Evolutionary conservation across 2,797 vertebrate genomes (phyloP).

Genomic region (Crypturellus tataupa): DNA sequence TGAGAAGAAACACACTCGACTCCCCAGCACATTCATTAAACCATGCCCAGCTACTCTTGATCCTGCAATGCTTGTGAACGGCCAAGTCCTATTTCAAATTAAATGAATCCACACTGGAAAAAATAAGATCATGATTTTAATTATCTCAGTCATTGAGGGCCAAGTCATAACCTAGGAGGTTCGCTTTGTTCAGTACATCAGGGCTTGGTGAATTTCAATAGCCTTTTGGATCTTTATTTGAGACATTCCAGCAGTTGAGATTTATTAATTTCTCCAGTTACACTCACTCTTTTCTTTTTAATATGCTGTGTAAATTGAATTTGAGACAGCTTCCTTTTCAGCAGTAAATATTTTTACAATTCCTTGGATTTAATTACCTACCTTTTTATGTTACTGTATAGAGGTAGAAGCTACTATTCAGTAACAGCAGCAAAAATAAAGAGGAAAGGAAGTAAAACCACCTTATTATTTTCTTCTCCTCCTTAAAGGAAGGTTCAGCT

Average conservation of each 20-base stretch:
- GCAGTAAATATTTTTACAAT: background rate
- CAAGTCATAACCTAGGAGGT: background rate
- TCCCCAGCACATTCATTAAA: background rate
- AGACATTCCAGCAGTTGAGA: background rate
- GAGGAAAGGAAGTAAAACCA: background rate
- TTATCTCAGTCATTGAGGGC: background rate
- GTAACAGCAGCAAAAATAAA: slow-evolving; percentile 3
- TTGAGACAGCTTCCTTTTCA: slow-evolving; percentile 21
- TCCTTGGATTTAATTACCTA: slow-evolving; percentile 7
- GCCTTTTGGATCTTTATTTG: slow-evolving; percentile 23
- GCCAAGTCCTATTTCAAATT: background rate
- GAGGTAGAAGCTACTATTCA: background rate
- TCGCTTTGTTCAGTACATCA: slow-evolving; percentile 2
- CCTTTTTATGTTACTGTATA: background rate
- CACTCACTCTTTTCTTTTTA: slow-evolving; percentile 37
- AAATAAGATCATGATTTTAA: slow-evolving; percentile 34
- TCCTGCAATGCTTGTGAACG: background rate
- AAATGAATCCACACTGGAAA: background rate
- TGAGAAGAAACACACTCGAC: background rate
- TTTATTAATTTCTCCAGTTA: slow-evolving; percentile 37
- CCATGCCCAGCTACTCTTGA: background rate
- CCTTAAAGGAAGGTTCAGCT: background rate
- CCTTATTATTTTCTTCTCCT: background rate
- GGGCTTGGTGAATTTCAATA: background rate
- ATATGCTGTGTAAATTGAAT: background rate